Evolutionary conservation across 1,140 invertebrate species (phyloP), one percentile per base, ranked within the genome.

Genomic region (Apis dorsata): DNA sequence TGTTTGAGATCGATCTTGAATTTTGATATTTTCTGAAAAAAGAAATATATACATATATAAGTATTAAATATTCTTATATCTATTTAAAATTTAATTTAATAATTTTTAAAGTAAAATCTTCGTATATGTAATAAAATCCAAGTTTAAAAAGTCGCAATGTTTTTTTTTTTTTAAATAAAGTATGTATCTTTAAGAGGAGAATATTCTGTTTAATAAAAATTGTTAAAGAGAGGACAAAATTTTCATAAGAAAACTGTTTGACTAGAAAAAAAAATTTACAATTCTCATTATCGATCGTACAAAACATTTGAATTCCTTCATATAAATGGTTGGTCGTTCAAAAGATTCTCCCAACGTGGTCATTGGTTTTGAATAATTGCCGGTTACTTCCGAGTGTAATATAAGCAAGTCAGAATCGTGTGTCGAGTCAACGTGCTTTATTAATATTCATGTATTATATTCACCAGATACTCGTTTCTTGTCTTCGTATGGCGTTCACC

Each of bases 401-500:
- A 59, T 77, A 81, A 81, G 73, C 63, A 53, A 73, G 63, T 11
- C 80, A 55, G 13, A 60, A 63, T 57, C 44, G 55, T 69, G 55
- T 68, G 73, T 81, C 73, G 73, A 68, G 73, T 53, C 77, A 81
- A 68, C 80, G 73, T 49, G 69, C 73, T 76, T 77, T 81, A 81
- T 81, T 81, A 81, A 81, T 81, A 81, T 81, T 81, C 80, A 81
- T 81, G 72, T 55, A 28, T 44, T 44, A 44, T 44, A 44, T 44
- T 44, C 34, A 68, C 73, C 80, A 77, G 80, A 77, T 81, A 81
- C 72, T 60, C 53, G 80, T 69, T 81, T 77, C 80, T 76, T 65
- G 62, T 77, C 80, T 81, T 53, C 73, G 73, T 81, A 69, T 76
- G 80, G 80, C 65, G 80, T 81, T 81, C 65, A 81, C 80, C 80